phyloP scores from a whole-genome alignment of 2,797 vertebrate species.

The Megaceryle alcyon region DNA sequence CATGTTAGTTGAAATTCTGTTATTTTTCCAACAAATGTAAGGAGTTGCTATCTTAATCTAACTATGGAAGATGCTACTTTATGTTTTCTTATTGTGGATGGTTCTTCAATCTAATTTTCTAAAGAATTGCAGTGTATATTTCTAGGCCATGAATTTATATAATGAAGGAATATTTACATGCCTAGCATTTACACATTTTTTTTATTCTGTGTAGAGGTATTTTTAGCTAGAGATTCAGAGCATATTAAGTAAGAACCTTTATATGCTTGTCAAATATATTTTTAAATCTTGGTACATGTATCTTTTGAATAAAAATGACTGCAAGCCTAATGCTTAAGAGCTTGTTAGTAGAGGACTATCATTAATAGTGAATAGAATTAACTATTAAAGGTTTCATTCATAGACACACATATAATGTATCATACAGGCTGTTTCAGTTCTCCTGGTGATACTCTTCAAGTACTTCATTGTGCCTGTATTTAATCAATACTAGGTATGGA shows the following conservation, averaged over 20 bases:
- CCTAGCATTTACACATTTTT: not conserved
- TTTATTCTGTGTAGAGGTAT: not conserved
- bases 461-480: constrained; percentile 73
- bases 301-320: not conserved
- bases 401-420: constrained; percentile 70
- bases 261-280: not conserved
- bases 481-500: constrained; percentile 69
- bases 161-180: not conserved
- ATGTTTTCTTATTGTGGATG: not conserved
- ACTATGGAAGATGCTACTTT: not conserved
- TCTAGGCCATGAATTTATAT: not conserved
- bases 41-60: not conserved
- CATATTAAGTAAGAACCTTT: not conserved
- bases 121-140: not conserved
- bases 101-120: not conserved
- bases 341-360: not conserved
- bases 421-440: constrained; percentile 40
- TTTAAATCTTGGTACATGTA: not conserved
- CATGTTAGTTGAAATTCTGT: not conserved
- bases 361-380: not conserved
- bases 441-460: constrained; percentile 68
- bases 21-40: not conserved
- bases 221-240: not conserved
- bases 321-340: not conserved
- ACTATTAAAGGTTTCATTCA: not conserved